Percentiles rank a stretch among this genome's conserved stretches.
These are phyloP conservation scores for Orchestia grillus DNA, from an alignment of 1,140 invertebrate genomes.

Conservation along the genomic window DNA sequence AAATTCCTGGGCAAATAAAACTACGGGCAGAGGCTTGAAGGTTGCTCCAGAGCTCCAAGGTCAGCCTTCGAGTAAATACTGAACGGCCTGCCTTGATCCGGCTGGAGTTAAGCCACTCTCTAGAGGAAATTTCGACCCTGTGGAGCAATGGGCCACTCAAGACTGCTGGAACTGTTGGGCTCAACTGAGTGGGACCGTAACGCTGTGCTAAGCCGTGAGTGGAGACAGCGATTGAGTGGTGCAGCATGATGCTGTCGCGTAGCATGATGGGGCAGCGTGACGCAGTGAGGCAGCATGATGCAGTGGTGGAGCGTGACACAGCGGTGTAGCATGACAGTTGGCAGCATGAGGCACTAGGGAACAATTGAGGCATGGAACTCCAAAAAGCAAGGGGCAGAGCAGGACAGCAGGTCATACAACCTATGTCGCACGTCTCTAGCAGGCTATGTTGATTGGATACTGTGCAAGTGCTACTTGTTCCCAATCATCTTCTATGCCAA, in stretches of 20 bases:
- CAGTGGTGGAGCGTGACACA: neutral
- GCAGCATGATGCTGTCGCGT: neutral
- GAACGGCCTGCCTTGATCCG: neutral
- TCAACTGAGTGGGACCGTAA: neutral
- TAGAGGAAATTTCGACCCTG: neutral
- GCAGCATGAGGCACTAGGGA: too few relatives aligned
- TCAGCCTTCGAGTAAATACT: constrained; percentile 16
- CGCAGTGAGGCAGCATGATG: neutral
- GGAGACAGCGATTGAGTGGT: too few relatives aligned
- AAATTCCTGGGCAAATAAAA: constrained; percentile 48
- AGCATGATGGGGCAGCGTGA: too few relatives aligned
- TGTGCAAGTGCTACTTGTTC: neutral
- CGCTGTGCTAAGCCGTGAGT: too few relatives aligned
- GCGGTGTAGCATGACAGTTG: too few relatives aligned
- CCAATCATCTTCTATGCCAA: too few relatives aligned
- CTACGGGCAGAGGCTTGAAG: neutral
- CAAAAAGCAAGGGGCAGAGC: too few relatives aligned
- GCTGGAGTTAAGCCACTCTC: neutral
- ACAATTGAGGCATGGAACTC: neutral
- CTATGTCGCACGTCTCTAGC: neutral
- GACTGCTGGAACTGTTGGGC: neutral
- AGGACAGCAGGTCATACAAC: too few relatives aligned
- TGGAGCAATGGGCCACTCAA: neutral
- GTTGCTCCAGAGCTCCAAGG: neutral
- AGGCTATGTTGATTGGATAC: neutral